These are phyloP conservation scores for Cyphotilapia sp. DNA, from an alignment of 2,113 vertebrate species.

Conservation along the genomic window DNA sequence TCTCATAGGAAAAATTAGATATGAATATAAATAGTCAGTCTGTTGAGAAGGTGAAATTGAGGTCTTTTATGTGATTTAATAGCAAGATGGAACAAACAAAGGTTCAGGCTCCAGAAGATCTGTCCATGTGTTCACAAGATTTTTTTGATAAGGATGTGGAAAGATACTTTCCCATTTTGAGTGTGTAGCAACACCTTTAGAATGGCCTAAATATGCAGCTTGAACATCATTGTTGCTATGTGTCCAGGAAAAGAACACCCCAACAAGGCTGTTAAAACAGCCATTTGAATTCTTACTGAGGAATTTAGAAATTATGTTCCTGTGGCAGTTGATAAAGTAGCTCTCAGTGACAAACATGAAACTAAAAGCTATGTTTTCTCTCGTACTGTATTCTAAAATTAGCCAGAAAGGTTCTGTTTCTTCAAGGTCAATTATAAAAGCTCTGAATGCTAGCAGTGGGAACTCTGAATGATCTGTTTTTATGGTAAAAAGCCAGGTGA, in stretches of 20 bases:
- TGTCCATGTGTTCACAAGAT: background rate
- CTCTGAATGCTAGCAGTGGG: background rate
- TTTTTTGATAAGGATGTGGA: background rate
- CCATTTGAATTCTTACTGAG: background rate
- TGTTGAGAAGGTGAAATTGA: background rate
- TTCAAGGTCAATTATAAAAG: background rate
- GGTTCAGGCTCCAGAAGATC: background rate
- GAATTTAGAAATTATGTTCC: background rate
- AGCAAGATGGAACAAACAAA: background rate
- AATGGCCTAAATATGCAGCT: background rate
- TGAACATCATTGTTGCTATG: background rate
- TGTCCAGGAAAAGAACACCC: background rate
- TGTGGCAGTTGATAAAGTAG: background rate
- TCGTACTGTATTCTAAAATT: background rate
- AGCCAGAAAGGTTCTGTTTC: background rate
- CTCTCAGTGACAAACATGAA: background rate
- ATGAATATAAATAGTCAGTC: background rate
- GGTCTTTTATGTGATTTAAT: background rate
- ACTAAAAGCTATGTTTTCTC: background rate
- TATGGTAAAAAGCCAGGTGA: background rate
- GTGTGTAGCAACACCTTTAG: background rate
- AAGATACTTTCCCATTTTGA: background rate
- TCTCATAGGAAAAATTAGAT: background rate
- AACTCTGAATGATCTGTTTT: background rate
- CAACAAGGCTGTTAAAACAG: background rate